These are phyloP conservation scores for Euclidia mi DNA, from an alignment of 2,888 invertebrate species.

Conservation along the genomic window DNA sequence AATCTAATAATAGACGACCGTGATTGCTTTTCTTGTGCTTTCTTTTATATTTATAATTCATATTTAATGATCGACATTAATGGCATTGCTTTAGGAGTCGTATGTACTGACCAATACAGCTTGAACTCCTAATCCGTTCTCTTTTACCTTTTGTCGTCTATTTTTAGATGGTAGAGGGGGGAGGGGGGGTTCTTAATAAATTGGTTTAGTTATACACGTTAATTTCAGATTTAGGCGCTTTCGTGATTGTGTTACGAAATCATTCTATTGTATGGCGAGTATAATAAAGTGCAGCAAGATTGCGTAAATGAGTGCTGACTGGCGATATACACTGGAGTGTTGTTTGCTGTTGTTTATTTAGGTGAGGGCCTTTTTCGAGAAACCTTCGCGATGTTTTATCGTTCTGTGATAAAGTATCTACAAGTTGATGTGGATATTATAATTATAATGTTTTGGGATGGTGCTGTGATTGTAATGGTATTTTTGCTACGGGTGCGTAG, in stretches of 20 bases:
- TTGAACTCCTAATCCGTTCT: conserved; percentile 65
- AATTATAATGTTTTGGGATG: no score
- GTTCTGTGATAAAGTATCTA: no score
- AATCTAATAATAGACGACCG: conserved; percentile 84
- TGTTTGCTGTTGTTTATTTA: conserved; percentile 31
- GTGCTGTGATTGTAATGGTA: no score
- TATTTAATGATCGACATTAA: conserved; percentile 89
- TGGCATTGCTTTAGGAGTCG: conserved; percentile 81
- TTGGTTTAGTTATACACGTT: conserved; percentile 81
- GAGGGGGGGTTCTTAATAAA: conserved; percentile 44
- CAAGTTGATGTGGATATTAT: no score
- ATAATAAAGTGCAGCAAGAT: conserved; percentile 81
- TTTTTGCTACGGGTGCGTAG: no score
- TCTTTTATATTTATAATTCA: conserved; percentile 89
- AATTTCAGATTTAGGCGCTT: conserved; percentile 88
- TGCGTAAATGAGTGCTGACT: conserved; percentile 78
- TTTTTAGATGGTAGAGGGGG: conserved; percentile 40
- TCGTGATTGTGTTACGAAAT: conserved; percentile 84
- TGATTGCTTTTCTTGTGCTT: conserved; percentile 87
- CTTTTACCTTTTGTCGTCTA: conserved; percentile 29
- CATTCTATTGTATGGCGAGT: conserved; percentile 78
- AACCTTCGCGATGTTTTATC: neutral
- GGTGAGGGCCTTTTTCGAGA: conserved; percentile 2
- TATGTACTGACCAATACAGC: conserved; percentile 62
- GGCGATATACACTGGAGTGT: conserved; percentile 54